Percentiles rank a stretch among this genome's conserved stretches.
phyloP scores from a whole-genome alignment of 1,140 invertebrate species.

The Thaumatotibia leucotreta region DNA sequence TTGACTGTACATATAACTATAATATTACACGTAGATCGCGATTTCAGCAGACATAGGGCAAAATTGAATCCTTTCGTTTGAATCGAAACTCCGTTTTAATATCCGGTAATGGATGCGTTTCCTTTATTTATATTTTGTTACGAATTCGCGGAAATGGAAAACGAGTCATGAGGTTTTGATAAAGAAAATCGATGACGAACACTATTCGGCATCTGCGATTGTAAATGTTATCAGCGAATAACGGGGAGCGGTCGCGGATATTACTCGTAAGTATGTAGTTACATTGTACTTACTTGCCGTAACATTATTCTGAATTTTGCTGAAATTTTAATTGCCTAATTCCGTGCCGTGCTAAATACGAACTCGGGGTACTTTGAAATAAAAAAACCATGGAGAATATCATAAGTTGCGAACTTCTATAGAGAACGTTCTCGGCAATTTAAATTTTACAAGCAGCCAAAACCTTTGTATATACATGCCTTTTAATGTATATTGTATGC shows the following conservation, averaged over 20 bases:
- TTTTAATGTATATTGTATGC: too few species aligned
- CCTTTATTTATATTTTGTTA: not conserved
- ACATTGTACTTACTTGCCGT: not conserved
- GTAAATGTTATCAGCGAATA: not conserved
- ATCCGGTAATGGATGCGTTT: not conserved
- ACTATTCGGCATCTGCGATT: conserved; percentile 6
- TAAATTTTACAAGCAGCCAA: too few species aligned
- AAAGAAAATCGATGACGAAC: conserved; percentile 10
- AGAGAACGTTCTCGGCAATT: too few species aligned
- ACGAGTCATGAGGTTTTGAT: conserved; percentile 1
- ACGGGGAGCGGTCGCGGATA: conserved; percentile 2
- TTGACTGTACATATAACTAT: too few species aligned
- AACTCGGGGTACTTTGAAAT: too few species aligned
- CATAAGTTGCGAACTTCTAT: too few species aligned
- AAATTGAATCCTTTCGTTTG: not conserved
- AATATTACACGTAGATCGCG: too few species aligned
- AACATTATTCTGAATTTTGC: too few species aligned
- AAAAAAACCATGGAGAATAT: too few species aligned
- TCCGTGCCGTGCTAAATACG: too few species aligned
- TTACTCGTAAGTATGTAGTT: not conserved
- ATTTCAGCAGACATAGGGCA: not conserved
- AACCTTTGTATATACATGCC: too few species aligned
- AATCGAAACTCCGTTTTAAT: not conserved
- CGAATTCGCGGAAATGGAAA: not conserved
- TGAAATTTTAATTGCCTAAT: too few species aligned